A percentile compares a stretch with the other conserved stretches of the same genome.
Evolutionary conservation across 2,113 vertebrate species (phyloP).

Genomic region (Rafetus swinhoei): DNA sequence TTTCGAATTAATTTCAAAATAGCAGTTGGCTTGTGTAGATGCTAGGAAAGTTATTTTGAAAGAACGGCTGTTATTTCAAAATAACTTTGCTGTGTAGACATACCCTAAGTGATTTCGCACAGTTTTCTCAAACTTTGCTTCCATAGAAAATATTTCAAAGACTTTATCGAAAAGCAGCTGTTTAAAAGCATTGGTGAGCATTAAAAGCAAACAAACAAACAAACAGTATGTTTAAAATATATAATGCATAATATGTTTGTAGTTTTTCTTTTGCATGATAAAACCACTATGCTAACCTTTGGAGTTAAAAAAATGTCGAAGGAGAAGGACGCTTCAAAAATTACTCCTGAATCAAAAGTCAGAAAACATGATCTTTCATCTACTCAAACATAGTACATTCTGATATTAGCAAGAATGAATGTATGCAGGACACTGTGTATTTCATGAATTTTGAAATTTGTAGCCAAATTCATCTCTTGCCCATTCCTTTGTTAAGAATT

Average conservation of each 20-base stretch:
- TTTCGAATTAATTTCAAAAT: too few species aligned
- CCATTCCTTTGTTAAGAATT: neutral
- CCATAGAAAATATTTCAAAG: neutral
- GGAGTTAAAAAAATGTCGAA: neutral
- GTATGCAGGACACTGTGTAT: rapidly evolving
- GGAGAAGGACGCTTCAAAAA: neutral
- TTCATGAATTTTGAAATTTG: neutral
- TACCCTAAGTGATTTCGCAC: neutral
- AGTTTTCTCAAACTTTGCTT: neutral
- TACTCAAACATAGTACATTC: neutral
- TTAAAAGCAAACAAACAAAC: neutral
- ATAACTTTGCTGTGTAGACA: too few species aligned
- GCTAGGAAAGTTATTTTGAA: too few species aligned
- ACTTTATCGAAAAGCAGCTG: neutral
- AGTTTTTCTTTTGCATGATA: neutral
- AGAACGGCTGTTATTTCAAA: too few species aligned
- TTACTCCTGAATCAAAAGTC: neutral
- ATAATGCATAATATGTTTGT: neutral
- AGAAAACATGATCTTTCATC: neutral
- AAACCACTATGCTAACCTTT: neutral
- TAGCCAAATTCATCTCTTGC: neutral
- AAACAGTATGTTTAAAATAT: neutral
- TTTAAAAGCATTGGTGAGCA: neutral
- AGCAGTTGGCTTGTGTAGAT: too few species aligned
- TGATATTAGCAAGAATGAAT: neutral